Percentiles rank a stretch among this genome's conserved stretches.
These are phyloP conservation scores for Paramormyrops hopkinsi DNA, from an alignment of 2,797 vertebrate species.

Conservation along the genomic window DNA sequence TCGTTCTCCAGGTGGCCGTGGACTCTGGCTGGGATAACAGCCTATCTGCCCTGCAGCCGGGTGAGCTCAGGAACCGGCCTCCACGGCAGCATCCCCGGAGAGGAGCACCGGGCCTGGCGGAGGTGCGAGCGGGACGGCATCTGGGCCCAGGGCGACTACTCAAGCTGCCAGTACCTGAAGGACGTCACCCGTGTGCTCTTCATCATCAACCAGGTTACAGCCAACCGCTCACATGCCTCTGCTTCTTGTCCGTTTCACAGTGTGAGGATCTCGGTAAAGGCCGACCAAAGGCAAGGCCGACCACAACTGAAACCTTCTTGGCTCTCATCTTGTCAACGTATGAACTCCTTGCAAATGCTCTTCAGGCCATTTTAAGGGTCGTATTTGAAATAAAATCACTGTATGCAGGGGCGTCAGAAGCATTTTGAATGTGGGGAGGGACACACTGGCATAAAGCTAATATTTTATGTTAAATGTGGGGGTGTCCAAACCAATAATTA, in stretches of 20 bases:
- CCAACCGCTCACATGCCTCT: background rate
- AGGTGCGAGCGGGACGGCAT: conserved; percentile 75
- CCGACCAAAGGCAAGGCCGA: background rate
- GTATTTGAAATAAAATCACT: background rate
- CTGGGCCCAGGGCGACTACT: conserved; percentile 89
- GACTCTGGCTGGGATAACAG: conserved; percentile 86
- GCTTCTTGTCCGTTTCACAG: background rate
- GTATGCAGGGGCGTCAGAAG: no score
- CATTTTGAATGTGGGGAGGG: no score
- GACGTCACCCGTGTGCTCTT: conserved; percentile 86
- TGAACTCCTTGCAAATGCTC: background rate
- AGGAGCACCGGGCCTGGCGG: conserved; percentile 82
- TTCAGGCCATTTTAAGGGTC: background rate
- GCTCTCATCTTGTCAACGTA: background rate
- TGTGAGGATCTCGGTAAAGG: background rate
- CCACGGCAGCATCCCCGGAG: conserved; percentile 70
- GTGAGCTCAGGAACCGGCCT: conserved; percentile 70
- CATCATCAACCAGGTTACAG: conserved; percentile 85
- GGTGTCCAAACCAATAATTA: no score
- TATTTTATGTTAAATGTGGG: no score
- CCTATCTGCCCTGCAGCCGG: conserved; percentile 78
- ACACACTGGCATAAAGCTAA: no score
- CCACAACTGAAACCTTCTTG: background rate
- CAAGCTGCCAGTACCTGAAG: conserved; percentile 88
- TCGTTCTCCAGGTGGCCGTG: conserved; percentile 77